A percentile compares a stretch with the other conserved stretches of the same genome.
Evolutionary conservation across 2,888 invertebrate genomes (phyloP).

Genomic region (Pristionchus japonicus): DNA sequence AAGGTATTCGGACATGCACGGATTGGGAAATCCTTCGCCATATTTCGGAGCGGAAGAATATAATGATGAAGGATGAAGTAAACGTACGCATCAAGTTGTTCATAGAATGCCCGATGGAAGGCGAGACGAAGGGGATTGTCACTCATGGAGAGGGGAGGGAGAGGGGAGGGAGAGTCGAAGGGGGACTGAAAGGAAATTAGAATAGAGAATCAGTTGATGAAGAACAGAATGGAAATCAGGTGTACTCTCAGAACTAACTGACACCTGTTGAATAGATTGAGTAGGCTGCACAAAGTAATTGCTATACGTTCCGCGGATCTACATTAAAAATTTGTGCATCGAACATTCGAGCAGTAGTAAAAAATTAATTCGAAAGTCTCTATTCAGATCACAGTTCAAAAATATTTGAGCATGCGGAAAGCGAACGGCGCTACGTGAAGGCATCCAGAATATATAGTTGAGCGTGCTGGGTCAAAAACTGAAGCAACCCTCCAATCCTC

Average conservation of each 20-base stretch:
- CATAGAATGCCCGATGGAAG: constrained; percentile 43
- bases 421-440: neutral
- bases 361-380: too few species aligned
- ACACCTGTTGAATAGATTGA: too few species aligned
- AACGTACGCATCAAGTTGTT: constrained; percentile 46
- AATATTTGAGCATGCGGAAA: too few species aligned
- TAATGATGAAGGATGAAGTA: neutral
- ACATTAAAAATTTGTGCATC: too few species aligned
- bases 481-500: neutral
- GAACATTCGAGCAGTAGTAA: too few species aligned
- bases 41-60: neutral
- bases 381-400: too few species aligned
- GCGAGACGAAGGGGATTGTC: constrained; percentile 37
- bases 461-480: neutral
- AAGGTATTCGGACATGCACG: neutral
- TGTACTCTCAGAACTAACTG: too few species aligned
- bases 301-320: too few species aligned
- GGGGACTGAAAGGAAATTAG: neutral
- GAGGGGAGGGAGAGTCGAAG: neutral
- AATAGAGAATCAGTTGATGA: too few species aligned
- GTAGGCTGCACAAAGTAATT: too few species aligned
- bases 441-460: neutral
- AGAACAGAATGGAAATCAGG: too few species aligned
- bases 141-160: constrained; percentile 15
- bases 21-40: neutral